These are phyloP conservation scores for Urophycis tenuis DNA, from an alignment of 2,797 vertebrate species.

Conservation along the genomic window DNA sequence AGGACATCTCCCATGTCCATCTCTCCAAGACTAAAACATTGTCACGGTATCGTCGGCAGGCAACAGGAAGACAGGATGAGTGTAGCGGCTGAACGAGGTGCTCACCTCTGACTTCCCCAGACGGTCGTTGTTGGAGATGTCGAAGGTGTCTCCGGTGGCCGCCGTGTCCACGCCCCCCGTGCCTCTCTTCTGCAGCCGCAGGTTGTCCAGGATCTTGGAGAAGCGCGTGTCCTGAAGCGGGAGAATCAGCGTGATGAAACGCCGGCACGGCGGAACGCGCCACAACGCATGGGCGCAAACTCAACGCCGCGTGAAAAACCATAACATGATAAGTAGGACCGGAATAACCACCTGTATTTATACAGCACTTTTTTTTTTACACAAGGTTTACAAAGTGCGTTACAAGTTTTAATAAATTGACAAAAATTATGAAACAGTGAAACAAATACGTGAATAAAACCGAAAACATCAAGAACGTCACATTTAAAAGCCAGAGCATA, in stretches of 20 bases:
- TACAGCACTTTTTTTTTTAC: neutral
- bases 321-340: no score
- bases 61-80: neutral
- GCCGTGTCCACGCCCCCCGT: conserved; percentile 90
- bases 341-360: neutral
- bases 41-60: neutral
- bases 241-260: neutral
- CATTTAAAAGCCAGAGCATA: no score
- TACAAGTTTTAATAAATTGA: neutral
- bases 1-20: neutral
- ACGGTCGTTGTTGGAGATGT: conserved; percentile 90
- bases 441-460: neutral
- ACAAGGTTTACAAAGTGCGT: neutral
- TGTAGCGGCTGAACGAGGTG: no score
- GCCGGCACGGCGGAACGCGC: no score
- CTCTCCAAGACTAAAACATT: neutral
- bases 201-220: conserved; percentile 82
- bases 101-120: conserved; percentile 92
- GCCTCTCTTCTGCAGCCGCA: conserved; percentile 88
- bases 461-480: no score
- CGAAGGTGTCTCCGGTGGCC: conserved; percentile 81
- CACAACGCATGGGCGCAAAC: neutral
- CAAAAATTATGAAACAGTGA: neutral
- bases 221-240: conserved; percentile 79
- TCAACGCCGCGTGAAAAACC: neutral